These are phyloP conservation scores for Mormoops blainvillei DNA, from an alignment of 2,113 vertebrate species.

Conservation along the genomic window DNA sequence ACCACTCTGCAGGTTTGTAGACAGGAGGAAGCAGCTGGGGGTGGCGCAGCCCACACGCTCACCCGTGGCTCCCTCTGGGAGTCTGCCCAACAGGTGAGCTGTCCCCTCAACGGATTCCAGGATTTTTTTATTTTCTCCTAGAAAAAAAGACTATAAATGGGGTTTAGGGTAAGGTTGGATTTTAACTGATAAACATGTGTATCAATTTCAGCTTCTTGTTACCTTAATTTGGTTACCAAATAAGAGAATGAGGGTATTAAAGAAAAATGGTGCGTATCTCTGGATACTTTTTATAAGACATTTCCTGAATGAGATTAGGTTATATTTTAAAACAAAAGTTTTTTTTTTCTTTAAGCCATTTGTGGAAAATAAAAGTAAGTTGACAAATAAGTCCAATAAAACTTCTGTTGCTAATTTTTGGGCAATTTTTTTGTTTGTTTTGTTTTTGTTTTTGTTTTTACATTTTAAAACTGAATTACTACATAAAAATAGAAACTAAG, in stretches of 20 bases:
- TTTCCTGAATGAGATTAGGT: neutral
- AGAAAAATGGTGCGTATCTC: neutral
- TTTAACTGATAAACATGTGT: neutral
- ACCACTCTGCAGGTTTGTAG: constrained; percentile 86
- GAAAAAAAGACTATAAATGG: neutral
- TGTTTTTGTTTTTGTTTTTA: no score
- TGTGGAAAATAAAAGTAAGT: constrained; percentile 32
- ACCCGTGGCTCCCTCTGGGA: no score
- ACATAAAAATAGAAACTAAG: neutral
- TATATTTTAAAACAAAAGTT: neutral
- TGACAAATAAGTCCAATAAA: neutral
- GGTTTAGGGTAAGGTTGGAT: neutral
- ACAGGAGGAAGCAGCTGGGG: neutral
- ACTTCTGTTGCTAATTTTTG: neutral
- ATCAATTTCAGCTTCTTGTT: neutral
- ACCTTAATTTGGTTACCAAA: constrained; percentile 26
- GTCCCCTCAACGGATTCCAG: neutral
- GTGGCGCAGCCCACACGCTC: neutral
- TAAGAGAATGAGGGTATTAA: neutral
- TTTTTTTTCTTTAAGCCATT: neutral
- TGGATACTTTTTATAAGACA: neutral
- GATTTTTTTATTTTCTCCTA: neutral
- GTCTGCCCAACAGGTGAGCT: neutral
- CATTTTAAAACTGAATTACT: neutral
- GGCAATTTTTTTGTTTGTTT: neutral